Evolutionary conservation across 1,140 invertebrate species (phyloP).

Genomic region (Melipona quadrifasciata): DNA sequence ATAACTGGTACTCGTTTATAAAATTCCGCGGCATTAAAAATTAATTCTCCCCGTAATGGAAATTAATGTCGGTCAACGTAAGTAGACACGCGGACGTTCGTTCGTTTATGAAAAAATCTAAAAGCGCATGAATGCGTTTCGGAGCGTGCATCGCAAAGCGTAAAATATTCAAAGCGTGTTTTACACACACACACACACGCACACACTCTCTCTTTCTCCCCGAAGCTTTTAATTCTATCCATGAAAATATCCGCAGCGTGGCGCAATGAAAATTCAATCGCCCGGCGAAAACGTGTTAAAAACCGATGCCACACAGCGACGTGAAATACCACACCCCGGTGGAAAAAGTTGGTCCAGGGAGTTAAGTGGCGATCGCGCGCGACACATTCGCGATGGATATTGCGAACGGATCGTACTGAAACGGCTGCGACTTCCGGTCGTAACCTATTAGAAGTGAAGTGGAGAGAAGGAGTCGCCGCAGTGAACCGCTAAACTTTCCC

Average conservation of each 20-base stretch:
- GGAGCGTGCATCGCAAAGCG: not conserved
- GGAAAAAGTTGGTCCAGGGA: not conserved
- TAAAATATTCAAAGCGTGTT: not conserved
- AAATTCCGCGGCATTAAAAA: no score
- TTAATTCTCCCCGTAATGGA: no score
- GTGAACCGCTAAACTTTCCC: slow-evolving; percentile 14
- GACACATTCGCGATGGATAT: not conserved
- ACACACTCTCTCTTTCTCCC: no score
- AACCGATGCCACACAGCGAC: not conserved
- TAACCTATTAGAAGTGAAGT: slow-evolving; percentile 46
- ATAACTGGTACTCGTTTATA: no score
- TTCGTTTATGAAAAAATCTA: not conserved
- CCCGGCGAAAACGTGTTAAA: not conserved
- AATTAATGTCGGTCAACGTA: no score
- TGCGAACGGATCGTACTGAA: not conserved
- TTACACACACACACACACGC: no score
- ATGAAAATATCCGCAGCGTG: not conserved
- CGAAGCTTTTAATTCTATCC: no score
- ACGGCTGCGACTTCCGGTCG: not conserved
- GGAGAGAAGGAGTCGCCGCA: slow-evolving; percentile 22
- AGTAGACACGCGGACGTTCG: not conserved
- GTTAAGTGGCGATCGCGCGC: not conserved
- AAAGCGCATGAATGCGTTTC: not conserved
- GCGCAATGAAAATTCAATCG: not conserved
- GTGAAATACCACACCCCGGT: not conserved